Evolutionary conservation across 1,140 invertebrate species (phyloP), one percentile per base, ranked within the genome.

Genomic region (Apolygus lucorum): DNA sequence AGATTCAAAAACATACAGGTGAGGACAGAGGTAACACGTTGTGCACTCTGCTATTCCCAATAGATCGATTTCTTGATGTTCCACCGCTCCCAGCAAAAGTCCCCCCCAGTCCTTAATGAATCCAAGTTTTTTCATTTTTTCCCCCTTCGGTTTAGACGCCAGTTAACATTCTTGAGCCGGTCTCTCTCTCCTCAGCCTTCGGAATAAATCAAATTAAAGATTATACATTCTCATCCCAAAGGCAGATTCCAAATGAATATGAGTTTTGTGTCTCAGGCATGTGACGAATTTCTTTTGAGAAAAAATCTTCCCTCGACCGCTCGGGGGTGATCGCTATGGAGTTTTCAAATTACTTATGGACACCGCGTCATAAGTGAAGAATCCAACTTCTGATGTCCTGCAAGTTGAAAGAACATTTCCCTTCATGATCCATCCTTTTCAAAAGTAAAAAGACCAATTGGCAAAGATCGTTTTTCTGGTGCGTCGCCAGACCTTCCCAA

Each of bases 151-250:
- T 49, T 49, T 49, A 49, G 34, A 11, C 34, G 34, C 34, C 34
- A 49, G 34, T 49, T 49, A 49, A 49, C 34, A 49, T 49, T 49
- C 34, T 49, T 49, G 8, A 49, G 34, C 34, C 34, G 8, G 34
- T 49, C 34, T 49, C 34, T 17, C 34, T n/a, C n/a, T n/a, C n/a
- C n/a, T n/a, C n/a, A n/a, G n/a, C n/a, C n/a, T n/a, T n/a, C 34
- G 34, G 34, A 49, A 49, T 49, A 49, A 49, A 49, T 49, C 34
- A 49, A 49, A 49, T 49, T 49, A 49, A n/a, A 49, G 34, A 49
- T 49, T 49, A 49, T 49, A 49, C 34, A 49, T 49, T 49, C 34
- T 17, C 34, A 11, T 17, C 8, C 17, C 34, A 8, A 17, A 49
- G 17, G 8, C 34, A 17, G 34, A 49, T 49, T 49, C 34, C 34